These are phyloP conservation scores for Tauraco erythrolophus DNA, from an alignment of 2,113 vertebrate species.

Conservation along the genomic window DNA sequence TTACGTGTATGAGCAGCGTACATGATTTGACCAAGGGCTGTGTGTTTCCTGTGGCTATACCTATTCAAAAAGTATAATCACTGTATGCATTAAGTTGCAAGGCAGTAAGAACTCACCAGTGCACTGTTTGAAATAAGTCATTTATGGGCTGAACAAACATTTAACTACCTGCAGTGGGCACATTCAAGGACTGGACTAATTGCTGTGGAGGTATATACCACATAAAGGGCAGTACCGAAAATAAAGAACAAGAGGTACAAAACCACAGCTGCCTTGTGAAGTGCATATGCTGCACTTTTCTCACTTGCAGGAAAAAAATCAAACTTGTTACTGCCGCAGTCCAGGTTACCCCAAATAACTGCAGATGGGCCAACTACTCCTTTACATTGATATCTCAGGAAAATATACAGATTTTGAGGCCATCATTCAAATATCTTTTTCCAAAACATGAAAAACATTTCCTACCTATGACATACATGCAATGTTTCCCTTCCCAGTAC, in stretches of 20 bases:
- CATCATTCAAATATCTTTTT: not conserved
- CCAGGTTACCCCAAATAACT: not conserved
- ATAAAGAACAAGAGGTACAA: not conserved
- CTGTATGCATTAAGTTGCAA: not conserved
- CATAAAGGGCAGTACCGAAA: not conserved
- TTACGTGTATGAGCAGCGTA: not conserved
- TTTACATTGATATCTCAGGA: not conserved
- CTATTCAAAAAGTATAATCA: not conserved
- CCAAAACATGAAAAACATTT: not conserved
- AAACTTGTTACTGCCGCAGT: not conserved
- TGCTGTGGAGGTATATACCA: not conserved
- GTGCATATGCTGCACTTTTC: fast-evolving
- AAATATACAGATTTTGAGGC: not conserved
- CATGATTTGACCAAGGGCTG: fast-evolving
- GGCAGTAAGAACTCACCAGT: not conserved
- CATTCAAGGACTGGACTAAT: not conserved
- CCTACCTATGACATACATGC: not conserved
- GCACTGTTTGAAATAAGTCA: not conserved
- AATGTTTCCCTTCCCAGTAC: not conserved
- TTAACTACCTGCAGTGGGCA: not conserved
- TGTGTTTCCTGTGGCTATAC: not conserved
- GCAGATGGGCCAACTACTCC: not conserved
- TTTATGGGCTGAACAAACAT: not conserved
- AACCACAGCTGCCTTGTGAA: not conserved
- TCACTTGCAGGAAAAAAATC: not conserved